Base-by-base conservation (phyloP, 2,113 vertebrate species). In the Solea senegalensis region DNA sequence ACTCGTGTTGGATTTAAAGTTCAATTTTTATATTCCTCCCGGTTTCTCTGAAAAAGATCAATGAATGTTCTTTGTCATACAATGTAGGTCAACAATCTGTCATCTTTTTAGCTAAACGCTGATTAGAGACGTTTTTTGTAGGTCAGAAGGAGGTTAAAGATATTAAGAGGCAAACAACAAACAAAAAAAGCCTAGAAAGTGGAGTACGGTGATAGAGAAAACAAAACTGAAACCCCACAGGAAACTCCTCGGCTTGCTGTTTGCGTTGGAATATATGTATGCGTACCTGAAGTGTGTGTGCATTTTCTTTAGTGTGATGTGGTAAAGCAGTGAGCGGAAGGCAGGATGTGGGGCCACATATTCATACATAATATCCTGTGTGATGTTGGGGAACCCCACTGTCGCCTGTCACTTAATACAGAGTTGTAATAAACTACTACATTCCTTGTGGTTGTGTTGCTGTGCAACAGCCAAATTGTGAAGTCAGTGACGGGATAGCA, bases 291-390 rank as follows among this genome's bases (percentile, higher is more conserved):
- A 27, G 44, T 27, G 15, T 56, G 44, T 66, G 54, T 27, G 41
- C 12, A 13, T 60, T 63, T 74, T 62, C 26, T 64, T 79, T 13
- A 66, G 49, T 83, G 28, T 63, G 46, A 59, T 85, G 78, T 74
- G 84, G 78, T 84, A 39, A 70, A 74, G 69, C 59, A 73, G 66
- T 83, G 72, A 83, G 64, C 63, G 79, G 86, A 88, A 90, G 82
- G 70, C 87, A 90, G 92, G 90, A 90, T 84, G 60, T 88, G 84
- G 83, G 82, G 76, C 59, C 14, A 45, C 59, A 67, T 80, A 65
- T 68, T 76, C 59, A 40, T 52, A 34, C 61, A 16, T 53, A 43
- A 80, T 65, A 82, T 83, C 86, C 72, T 83, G 76, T 76, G 72
- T 74, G 72, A 78, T 68, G 49, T 56, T 72, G 91, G 88, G 85